A percentile compares a stretch with the other conserved stretches of the same genome.
phyloP scores from a whole-genome alignment of 2,113 vertebrate species.

The Trematocara unimaculatum region DNA sequence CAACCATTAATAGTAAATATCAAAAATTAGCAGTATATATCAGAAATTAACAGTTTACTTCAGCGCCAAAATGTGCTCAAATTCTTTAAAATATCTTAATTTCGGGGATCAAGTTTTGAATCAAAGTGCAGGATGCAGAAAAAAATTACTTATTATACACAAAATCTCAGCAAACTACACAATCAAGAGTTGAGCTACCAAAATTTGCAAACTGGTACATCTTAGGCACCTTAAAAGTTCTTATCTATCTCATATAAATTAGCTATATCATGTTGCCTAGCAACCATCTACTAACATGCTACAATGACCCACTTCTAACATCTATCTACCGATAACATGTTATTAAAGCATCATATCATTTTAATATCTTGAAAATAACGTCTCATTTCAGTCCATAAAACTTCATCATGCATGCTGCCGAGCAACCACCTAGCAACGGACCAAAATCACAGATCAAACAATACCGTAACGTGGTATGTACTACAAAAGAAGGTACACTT shows the following conservation, averaged over 20 bases:
- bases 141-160: background rate
- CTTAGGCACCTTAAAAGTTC: background rate
- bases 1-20: background rate
- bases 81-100: background rate
- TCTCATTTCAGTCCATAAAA: background rate
- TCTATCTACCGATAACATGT: background rate
- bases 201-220: background rate
- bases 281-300: background rate
- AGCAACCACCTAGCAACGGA: background rate
- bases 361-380: background rate
- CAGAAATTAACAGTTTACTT: background rate
- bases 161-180: background rate
- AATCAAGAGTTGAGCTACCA: background rate
- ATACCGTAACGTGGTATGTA: rapidly evolving
- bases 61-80: rapidly evolving
- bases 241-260: background rate
- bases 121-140: rapidly evolving
- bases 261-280: background rate
- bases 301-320: background rate
- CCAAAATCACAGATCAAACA: background rate
- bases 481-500: background rate
- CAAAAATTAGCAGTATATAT: background rate
- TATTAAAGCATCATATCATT: background rate
- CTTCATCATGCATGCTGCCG: background rate
- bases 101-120: rapidly evolving